phyloP scores from a whole-genome alignment of 2,888 invertebrate genomes.

The Sminthurinus aureus region DNA sequence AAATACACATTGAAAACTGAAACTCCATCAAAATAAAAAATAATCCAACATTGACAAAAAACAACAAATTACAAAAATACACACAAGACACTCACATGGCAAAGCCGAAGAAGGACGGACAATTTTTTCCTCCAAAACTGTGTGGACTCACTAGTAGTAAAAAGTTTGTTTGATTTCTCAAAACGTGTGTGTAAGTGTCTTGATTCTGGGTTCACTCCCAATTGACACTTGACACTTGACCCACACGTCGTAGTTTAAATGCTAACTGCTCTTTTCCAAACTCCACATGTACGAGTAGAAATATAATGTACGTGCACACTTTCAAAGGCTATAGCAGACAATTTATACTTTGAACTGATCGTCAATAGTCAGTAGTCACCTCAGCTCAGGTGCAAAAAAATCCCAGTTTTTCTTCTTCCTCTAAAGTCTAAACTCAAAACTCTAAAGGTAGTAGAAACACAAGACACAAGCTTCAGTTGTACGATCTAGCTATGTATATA shows the following conservation, averaged over 20 bases:
- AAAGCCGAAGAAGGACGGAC: neutral
- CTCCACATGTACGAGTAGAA: too few species aligned
- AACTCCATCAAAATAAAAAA: too few species aligned
- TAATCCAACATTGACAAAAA: too few species aligned
- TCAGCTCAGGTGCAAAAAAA: constrained; percentile 4
- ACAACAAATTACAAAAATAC: too few species aligned
- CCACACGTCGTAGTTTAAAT: constrained; percentile 30
- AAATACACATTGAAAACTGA: too few species aligned
- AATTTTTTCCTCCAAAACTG: neutral
- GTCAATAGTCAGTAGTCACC: neutral
- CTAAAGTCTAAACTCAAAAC: too few species aligned
- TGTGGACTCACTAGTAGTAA: neutral
- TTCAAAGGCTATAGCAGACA: neutral
- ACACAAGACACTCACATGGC: too few species aligned
- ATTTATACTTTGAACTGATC: too few species aligned
- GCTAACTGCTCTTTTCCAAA: constrained; percentile 18
- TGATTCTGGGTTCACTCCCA: neutral
- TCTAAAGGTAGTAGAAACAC: neutral
- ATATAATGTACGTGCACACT: constrained; percentile 12
- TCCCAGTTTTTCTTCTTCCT: neutral
- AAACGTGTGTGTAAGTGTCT: too few species aligned
- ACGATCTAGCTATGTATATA: neutral
- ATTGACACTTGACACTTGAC: constrained; percentile 21
- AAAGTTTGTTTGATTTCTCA: neutral
- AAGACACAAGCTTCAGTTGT: too few species aligned